Conservation (phyloP, 2,888 invertebrate species). For the Eurytoma californica region DNA sequence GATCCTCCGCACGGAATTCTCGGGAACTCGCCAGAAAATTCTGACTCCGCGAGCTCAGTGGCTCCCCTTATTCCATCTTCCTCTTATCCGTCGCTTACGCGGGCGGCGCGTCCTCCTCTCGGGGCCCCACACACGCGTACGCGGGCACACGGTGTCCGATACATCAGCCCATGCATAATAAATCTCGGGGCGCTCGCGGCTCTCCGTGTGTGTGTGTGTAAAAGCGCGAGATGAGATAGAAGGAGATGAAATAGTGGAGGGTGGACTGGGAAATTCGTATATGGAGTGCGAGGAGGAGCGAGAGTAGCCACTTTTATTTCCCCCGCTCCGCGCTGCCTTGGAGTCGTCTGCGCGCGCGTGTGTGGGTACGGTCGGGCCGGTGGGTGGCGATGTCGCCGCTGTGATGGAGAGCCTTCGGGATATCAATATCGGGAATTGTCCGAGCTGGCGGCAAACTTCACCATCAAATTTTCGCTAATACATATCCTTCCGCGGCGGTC, state of each 20-base stretch:
- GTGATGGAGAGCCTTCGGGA: constrained; percentile 64
- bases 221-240: constrained; percentile 24
- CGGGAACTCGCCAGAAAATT: neutral
- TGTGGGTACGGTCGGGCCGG: neutral
- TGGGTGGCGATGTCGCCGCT: constrained; percentile 23
- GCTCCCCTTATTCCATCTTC: constrained; percentile 61
- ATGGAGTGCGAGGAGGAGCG: constrained; percentile 39
- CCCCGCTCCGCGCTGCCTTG: neutral
- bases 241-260: constrained; percentile 34
- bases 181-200: constrained; percentile 61
- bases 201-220: constrained; percentile 15
- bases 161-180: constrained; percentile 73
- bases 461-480: constrained; percentile 66
- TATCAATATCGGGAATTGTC: constrained; percentile 69
- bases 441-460: constrained; percentile 61
- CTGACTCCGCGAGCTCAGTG: neutral
- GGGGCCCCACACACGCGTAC: constrained; percentile 38
- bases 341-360: neutral
- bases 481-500: constrained; percentile 33
- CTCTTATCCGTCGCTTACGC: constrained; percentile 61
- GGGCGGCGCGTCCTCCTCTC: constrained; percentile 37
- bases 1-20: neutral
- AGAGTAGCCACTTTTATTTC: constrained; percentile 3
- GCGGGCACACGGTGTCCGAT: constrained; percentile 70
- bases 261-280: constrained; percentile 46